phyloP scores from a whole-genome alignment of 2,888 invertebrate species.

The Netelia fuscicornis region DNA sequence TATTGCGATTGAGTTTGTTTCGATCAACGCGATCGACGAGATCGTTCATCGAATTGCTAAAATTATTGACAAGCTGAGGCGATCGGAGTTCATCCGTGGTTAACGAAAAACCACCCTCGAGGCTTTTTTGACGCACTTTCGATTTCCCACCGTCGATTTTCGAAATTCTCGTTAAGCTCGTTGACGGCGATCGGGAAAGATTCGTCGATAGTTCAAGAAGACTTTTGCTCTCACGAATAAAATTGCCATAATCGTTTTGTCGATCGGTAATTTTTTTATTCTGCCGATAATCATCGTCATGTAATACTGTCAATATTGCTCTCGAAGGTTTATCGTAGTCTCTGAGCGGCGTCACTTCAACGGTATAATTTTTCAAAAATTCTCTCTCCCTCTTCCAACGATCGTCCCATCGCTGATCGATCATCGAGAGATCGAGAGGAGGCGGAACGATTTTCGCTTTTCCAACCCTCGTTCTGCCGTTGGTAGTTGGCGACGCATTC shows the following conservation, averaged over 20 bases:
- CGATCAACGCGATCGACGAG: conserved; percentile 53
- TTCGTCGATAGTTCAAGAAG: conserved; percentile 71
- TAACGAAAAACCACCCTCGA: conserved; percentile 41
- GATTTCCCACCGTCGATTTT: conserved; percentile 14
- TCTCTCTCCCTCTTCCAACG: conserved; percentile 72
- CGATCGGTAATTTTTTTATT: conserved; percentile 46
- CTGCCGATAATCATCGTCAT: not conserved
- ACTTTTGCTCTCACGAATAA: conserved; percentile 70
- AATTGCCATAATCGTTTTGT: conserved; percentile 33
- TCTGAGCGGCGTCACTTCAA: conserved; percentile 72
- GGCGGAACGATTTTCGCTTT: conserved; percentile 69
- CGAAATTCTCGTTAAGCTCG: conserved; percentile 3
- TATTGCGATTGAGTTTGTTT: conserved; percentile 6
- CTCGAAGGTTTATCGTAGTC: conserved; percentile 71
- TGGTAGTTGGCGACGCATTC: conserved; percentile 35
- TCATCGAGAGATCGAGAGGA: conserved; percentile 73
- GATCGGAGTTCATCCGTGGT: conserved; percentile 75
- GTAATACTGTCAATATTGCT: conserved; percentile 62
- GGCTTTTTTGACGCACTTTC: not conserved
- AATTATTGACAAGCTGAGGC: conserved; percentile 79
- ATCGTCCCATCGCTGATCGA: conserved; percentile 71
- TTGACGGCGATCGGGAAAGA: conserved; percentile 45
- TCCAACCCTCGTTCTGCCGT: conserved; percentile 25
- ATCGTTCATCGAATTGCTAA: conserved; percentile 76
- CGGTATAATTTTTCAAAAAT: conserved; percentile 72